Conservation (phyloP, 2,888 invertebrate species). For the Sinelater perroti region DNA sequence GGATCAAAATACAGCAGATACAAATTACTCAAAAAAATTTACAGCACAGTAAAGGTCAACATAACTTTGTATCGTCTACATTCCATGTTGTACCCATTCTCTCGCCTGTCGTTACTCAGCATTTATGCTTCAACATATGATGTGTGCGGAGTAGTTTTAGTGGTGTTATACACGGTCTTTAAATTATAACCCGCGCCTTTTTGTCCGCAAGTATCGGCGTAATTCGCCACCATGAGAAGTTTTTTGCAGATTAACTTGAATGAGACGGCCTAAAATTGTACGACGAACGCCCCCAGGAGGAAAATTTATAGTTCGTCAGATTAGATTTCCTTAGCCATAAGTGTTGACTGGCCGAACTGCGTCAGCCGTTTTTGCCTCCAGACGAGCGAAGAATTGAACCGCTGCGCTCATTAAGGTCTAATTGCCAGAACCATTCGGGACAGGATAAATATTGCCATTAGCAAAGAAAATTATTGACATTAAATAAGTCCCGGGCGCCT, state of each 20-base stretch:
- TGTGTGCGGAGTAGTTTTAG: too few relatives aligned
- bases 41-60: too few relatives aligned
- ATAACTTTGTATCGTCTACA: too few relatives aligned
- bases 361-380: neutral
- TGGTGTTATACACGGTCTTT: conserved; percentile 16
- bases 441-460: conserved; percentile 13
- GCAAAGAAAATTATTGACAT: conserved; percentile 19
- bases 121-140: too few relatives aligned
- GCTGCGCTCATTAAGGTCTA: conserved; percentile 4
- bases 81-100: too few relatives aligned
- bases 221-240: conserved; percentile 7
- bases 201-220: conserved; percentile 8
- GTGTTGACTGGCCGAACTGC: neutral
- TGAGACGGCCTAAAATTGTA: conserved; percentile 8
- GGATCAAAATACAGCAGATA: too few relatives aligned
- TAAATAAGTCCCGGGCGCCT: conserved; percentile 13
- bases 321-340: conserved; percentile 7
- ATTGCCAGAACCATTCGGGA: conserved; percentile 1
- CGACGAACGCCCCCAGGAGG: conserved; percentile 4
- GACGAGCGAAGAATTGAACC: neutral
- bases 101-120: too few relatives aligned
- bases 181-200: conserved; percentile 10
- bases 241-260: conserved; percentile 16
- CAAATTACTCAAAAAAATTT: too few relatives aligned
- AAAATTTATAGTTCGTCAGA: conserved; percentile 14